Conservation (phyloP, 2,797 vertebrate genomes). For the Lycodopsis pacificus region DNA sequence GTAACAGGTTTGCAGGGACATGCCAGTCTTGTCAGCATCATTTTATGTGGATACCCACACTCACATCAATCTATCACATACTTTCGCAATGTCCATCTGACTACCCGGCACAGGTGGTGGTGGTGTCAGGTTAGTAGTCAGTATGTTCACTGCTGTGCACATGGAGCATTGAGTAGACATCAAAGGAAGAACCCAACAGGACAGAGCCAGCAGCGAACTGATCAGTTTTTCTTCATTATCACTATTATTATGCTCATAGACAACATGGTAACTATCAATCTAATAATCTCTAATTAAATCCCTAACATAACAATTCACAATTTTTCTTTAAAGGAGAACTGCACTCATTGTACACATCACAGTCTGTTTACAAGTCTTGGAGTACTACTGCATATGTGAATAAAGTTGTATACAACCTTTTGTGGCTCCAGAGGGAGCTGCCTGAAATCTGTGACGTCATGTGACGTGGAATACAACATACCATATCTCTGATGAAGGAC, state of each 20-base stretch:
- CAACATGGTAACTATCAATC: neutral
- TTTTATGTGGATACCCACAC: conserved; percentile 56
- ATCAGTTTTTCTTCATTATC: conserved; percentile 11
- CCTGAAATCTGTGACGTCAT: neutral
- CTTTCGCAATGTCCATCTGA: conserved; percentile 67
- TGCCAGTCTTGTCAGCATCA: conserved; percentile 41
- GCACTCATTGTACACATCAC: neutral
- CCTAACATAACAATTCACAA: neutral
- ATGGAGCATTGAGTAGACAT: conserved; percentile 24
- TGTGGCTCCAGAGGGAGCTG: neutral
- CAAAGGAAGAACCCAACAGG: conserved; percentile 19
- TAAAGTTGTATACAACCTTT: neutral
- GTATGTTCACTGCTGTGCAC: conserved; percentile 45
- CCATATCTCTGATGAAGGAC: neutral
- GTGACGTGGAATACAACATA: neutral
- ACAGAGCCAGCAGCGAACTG: neutral
- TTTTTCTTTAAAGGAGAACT: neutral
- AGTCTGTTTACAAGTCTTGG: neutral
- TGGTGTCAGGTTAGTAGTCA: conserved; percentile 72
- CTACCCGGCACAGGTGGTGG: conserved; percentile 75
- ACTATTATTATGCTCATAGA: neutral
- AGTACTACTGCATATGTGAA: neutral
- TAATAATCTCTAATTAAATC: neutral
- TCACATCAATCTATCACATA: conserved; percentile 74
- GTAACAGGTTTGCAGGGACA: conserved; percentile 44